Conservation (phyloP, 2,113 vertebrate genomes). For the Circaetus cinerascens region DNA sequence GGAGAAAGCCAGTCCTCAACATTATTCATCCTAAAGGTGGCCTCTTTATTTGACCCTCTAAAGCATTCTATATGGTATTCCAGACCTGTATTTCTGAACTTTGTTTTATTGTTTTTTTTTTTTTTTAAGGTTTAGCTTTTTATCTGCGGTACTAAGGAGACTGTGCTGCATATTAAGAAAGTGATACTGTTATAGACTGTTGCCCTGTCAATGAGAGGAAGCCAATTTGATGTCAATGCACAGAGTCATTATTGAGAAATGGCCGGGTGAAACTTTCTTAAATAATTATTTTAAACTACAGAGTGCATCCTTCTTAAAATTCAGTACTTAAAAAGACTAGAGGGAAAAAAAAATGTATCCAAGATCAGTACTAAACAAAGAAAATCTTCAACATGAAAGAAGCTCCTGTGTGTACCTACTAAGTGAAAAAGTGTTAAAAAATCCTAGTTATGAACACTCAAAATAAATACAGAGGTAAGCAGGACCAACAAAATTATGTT, state of each 20-base stretch:
- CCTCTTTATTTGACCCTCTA: not conserved
- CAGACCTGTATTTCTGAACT: not conserved
- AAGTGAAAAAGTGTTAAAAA: not conserved
- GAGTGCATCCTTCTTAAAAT: not conserved
- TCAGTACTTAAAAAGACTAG: not conserved
- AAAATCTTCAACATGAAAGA: not conserved
- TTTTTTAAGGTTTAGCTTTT: not conserved
- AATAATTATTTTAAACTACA: not conserved
- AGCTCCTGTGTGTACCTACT: not conserved
- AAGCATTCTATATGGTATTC: not conserved
- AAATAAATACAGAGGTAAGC: not conserved
- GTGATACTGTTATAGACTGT: not conserved
- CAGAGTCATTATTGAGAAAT: not conserved
- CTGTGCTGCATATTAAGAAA: not conserved
- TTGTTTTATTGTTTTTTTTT: not conserved
- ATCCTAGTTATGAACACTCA: not conserved
- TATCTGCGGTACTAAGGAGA: not conserved
- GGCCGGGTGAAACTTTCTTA: not conserved
- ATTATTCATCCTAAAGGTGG: not conserved
- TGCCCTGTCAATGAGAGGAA: not conserved
- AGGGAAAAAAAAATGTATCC: not conserved
- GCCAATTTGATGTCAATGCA: not conserved
- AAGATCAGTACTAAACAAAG: not conserved
- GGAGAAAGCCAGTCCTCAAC: not conserved
- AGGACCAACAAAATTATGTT: not conserved